phyloP scores from a whole-genome alignment of 2,113 vertebrate genomes.

The Spheniscus mendiculus region DNA sequence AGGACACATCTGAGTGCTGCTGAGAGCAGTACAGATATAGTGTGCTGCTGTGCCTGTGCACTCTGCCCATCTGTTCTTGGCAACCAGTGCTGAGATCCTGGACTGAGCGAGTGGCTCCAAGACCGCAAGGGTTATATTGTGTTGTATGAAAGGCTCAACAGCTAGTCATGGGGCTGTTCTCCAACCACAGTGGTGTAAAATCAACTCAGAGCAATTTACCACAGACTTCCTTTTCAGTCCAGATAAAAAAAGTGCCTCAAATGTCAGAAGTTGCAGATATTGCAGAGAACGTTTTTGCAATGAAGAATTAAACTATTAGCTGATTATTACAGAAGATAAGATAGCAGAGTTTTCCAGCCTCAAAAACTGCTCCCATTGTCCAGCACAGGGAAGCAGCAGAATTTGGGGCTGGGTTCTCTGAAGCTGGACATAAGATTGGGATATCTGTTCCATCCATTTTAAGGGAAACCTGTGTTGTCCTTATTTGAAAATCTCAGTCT shows the following conservation, averaged over 20 bases:
- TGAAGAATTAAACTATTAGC: not conserved
- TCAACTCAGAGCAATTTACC: not conserved
- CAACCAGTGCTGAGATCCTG: not conserved
- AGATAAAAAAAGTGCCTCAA: not conserved
- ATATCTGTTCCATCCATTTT: not conserved
- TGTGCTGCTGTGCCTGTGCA: not conserved
- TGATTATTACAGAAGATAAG: not conserved
- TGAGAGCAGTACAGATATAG: not conserved
- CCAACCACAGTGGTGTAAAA: not conserved
- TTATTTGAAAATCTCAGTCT: not conserved
- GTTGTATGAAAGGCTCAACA: not conserved
- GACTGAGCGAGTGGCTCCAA: not conserved
- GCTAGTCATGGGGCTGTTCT: not conserved
- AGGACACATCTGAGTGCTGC: not conserved
- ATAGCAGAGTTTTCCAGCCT: not conserved
- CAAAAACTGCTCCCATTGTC: not conserved
- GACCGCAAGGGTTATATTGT: rapidly evolving
- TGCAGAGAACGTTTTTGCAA: not conserved
- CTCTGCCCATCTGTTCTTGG: not conserved
- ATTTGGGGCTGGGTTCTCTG: not conserved
- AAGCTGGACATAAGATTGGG: not conserved
- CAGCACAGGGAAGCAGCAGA: not conserved
- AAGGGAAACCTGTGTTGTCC: not conserved
- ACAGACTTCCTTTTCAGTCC: not conserved
- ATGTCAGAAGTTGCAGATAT: not conserved